Percentiles rank a stretch among this genome's conserved stretches.
Evolutionary conservation across 2,888 invertebrate species (phyloP).

Genomic region (Dascillus cervinus): DNA sequence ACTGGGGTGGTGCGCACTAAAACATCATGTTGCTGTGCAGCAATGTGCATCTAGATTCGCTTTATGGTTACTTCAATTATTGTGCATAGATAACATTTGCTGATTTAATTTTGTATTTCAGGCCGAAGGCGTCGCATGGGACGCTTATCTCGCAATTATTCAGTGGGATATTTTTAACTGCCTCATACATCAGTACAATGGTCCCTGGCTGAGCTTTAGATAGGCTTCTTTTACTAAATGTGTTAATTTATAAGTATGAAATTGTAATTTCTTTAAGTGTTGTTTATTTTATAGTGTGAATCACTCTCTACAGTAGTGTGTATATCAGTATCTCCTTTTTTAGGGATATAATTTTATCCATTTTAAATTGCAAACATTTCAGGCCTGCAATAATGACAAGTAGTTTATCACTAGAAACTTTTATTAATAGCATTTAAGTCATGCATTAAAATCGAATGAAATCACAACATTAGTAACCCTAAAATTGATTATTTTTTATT

Average conservation of each 20-base stretch:
- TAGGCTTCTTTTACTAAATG: conserved; percentile 23
- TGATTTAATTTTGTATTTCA: conserved; percentile 41
- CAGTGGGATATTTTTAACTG: conserved; percentile 58
- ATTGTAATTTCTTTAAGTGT: conserved; percentile 24
- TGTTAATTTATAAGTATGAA: conserved; percentile 24
- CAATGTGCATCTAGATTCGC: too few species aligned
- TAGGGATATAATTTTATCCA: too few species aligned
- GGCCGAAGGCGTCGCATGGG: conserved; percentile 73
- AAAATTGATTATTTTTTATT: too few species aligned
- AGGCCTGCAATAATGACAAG: conserved; percentile 6
- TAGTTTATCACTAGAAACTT: conserved; percentile 32
- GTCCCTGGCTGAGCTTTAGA: conserved; percentile 16
- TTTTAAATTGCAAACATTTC: not conserved
- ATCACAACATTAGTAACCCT: too few species aligned
- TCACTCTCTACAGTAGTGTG: conserved; percentile 14
- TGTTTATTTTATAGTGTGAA: conserved; percentile 25
- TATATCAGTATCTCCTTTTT: conserved; percentile 23
- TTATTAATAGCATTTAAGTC: too few species aligned
- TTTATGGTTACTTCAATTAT: too few species aligned
- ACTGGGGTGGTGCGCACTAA: too few species aligned
- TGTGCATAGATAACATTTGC: too few species aligned
- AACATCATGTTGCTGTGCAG: too few species aligned
- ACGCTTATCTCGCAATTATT: conserved; percentile 73
- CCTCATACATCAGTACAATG: conserved; percentile 30
- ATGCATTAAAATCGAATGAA: too few species aligned